These are phyloP conservation scores for Trichomycterus rosablanca DNA, from an alignment of 2,113 vertebrate species.

Conservation along the genomic window DNA sequence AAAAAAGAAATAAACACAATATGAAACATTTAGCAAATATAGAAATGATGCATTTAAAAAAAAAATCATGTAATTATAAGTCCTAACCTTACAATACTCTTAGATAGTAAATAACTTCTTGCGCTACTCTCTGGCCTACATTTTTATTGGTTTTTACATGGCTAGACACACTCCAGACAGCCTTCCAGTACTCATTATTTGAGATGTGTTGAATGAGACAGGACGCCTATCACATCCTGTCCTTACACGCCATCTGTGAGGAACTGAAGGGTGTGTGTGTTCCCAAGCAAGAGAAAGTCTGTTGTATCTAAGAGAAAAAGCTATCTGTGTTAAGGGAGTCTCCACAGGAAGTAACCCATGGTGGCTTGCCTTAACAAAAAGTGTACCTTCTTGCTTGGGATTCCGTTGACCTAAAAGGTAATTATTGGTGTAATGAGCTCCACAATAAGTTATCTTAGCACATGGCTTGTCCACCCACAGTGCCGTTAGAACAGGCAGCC, in stretches of 20 bases:
- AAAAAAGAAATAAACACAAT: not conserved
- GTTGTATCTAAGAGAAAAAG: no score
- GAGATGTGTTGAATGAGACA: slow-evolving; percentile 53
- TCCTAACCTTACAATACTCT: no score
- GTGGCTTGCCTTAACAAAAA: not conserved
- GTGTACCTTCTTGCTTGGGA: no score
- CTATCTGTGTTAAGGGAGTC: not conserved
- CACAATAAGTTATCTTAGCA: no score
- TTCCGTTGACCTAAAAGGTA: no score
- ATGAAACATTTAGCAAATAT: not conserved
- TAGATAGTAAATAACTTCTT: no score
- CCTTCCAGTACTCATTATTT: slow-evolving; percentile 49
- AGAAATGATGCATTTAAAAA: not conserved
- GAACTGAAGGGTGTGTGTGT: slow-evolving; percentile 2
- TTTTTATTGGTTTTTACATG: slow-evolving; percentile 30
- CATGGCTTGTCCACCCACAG: no score
- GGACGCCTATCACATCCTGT: slow-evolving; percentile 48
- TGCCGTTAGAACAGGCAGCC: no score
- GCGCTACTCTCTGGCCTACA: no score
- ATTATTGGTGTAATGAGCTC: no score
- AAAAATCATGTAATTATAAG: no score
- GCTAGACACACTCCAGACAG: slow-evolving; percentile 45
- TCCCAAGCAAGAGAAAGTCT: not conserved
- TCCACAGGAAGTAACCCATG: not conserved
- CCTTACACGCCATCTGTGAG: slow-evolving; percentile 50